Percentiles rank a stretch among this genome's conserved stretches.
Conservation (phyloP, 2,888 invertebrate species). For the Noctua janthina region DNA sequence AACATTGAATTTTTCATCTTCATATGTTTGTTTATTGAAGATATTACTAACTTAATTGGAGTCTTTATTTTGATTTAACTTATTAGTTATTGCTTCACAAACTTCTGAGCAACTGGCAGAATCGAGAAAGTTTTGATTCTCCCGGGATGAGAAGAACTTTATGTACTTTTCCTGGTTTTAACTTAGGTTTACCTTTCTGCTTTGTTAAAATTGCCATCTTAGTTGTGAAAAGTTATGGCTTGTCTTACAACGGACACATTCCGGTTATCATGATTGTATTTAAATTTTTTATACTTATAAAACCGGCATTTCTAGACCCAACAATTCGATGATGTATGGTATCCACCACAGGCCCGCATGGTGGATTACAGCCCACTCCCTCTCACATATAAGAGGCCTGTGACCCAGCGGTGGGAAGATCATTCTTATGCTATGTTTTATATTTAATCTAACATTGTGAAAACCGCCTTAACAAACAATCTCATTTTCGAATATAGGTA, state of each 20-base stretch:
- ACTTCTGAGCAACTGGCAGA: slow-evolving; percentile 13
- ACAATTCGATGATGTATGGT: not conserved
- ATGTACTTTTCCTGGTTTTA: slow-evolving; percentile 12
- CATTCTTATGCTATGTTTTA: not conserved
- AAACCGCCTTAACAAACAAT: not conserved
- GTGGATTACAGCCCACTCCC: not conserved
- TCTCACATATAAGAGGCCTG: too few species aligned
- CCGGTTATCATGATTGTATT: not conserved
- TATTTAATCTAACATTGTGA: too few species aligned
- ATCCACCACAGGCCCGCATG: not conserved
- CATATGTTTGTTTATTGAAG: not conserved
- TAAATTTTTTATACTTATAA: not conserved
- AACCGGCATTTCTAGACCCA: not conserved
- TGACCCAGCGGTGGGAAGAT: not conserved
- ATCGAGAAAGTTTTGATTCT: slow-evolving; percentile 18
- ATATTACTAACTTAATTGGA: slow-evolving; percentile 3
- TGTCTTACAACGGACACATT: not conserved
- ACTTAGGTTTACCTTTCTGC: slow-evolving; percentile 3
- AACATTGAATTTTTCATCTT: not conserved
- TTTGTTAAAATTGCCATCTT: not conserved
- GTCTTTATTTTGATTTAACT: slow-evolving; percentile 3
- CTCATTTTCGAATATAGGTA: too few species aligned
- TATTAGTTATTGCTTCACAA: slow-evolving; percentile 27
- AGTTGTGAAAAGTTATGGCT: not conserved
- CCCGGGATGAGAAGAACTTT: slow-evolving; percentile 17